Evolutionary conservation across 2,888 invertebrate species (phyloP).

Genomic region (Eupithecia vulgata): DNA sequence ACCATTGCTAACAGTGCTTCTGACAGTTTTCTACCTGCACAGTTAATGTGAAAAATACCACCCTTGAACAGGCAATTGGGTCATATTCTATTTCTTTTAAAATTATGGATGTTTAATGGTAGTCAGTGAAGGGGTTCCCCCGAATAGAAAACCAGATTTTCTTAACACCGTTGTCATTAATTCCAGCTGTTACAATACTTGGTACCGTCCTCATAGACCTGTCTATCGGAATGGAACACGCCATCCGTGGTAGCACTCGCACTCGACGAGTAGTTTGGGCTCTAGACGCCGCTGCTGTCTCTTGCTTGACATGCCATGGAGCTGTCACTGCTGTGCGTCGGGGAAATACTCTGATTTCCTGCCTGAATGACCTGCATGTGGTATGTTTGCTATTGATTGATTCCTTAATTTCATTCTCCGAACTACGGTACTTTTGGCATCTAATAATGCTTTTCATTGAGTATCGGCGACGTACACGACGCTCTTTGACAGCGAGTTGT

Average conservation of each 20-base stretch:
- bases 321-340: slow-evolving; percentile 5
- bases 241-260: slow-evolving; percentile 38
- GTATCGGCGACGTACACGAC: too few species aligned
- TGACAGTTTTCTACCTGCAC: too few species aligned
- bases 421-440: too few species aligned
- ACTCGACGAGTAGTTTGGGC: slow-evolving; percentile 43
- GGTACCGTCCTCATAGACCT: slow-evolving; percentile 36
- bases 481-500: too few species aligned
- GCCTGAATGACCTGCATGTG: not conserved
- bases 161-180: not conserved
- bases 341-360: not conserved
- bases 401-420: too few species aligned
- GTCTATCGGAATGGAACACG: slow-evolving; percentile 8
- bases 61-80: too few species aligned
- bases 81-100: too few species aligned
- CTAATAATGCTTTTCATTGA: too few species aligned
- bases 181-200: slow-evolving; percentile 41
- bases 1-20: too few species aligned
- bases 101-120: not conserved
- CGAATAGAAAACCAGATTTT: not conserved
- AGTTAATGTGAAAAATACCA: too few species aligned
- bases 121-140: too few species aligned
- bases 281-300: slow-evolving; percentile 39
- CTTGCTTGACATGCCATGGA: slow-evolving; percentile 35
- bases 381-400: not conserved